Evolutionary conservation across 1,140 invertebrate genomes (phyloP), one percentile per base, ranked within the genome.

Genomic region (Euwallacea similis): DNA sequence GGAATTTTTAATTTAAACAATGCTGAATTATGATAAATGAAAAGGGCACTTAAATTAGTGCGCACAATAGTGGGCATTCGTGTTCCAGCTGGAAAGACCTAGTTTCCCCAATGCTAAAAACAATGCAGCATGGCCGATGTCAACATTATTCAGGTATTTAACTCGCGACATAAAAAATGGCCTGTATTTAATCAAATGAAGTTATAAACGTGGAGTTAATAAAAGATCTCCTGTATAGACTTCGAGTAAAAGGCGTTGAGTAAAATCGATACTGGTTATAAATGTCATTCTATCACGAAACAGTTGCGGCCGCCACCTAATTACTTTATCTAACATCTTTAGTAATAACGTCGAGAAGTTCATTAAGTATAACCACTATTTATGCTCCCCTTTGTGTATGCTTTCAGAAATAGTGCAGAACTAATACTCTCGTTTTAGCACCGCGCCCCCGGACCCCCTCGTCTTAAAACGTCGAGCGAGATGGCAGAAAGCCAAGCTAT

Each of bases 321-420:
- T 58, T 66, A 66, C 65, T 66, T 66, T 66, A 66, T 66, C 65
- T 66, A 58, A 33, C 54, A 66, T 66, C 65, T 56, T 66, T 66
- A 56, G 65, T 58, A 58, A 58, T 56, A 66, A 58, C 44, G 65
- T 66, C 65, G 65, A 66, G 65, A 42, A 66, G 65, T 66, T 66
- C 65, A 66, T 66, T 66, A 66, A 58, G 7, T 66, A 66, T 66
- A 66, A 66, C 65, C 65, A 58, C 65, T 43, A 66, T 58, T 66
- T 58, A 66, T 66, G 65, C 58, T 42, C 15, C 41, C 63, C 7
- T 15, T 65, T 54, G 21, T 33, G 21, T 33, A 33, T 65, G 46
- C 41, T 53, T 13, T 13, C 13, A 16, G 42, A 11, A 61, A 43
- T 61, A 61, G 11, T 61, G 59, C 59, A 43, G 21, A 61, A 61